Percentiles rank a stretch among this genome's conserved stretches.
Conservation (phyloP, 2,888 invertebrate species). For the Autographa pulchrina region DNA sequence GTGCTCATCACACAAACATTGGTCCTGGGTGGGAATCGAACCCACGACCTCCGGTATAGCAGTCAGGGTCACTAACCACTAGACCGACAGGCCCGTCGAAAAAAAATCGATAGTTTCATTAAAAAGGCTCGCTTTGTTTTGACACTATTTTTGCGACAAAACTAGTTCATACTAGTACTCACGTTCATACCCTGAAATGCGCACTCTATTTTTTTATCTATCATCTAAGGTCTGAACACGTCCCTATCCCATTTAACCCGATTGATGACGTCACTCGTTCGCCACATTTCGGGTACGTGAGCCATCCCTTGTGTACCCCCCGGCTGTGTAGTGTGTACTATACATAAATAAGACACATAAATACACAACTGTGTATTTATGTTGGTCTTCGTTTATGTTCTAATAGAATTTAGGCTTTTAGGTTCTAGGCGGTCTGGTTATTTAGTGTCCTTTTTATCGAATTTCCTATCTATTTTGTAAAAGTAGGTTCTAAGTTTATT, state of each 20-base stretch:
- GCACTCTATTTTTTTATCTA: no score
- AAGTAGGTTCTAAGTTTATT: not conserved
- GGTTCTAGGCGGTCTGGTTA: not conserved
- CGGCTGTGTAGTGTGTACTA: conserved; percentile 9
- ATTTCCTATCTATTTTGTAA: not conserved
- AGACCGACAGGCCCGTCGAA: no score
- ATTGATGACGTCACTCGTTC: conserved; percentile 79
- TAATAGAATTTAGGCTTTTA: conserved; percentile 11
- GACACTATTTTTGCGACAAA: no score
- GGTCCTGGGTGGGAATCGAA: no score
- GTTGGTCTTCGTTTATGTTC: not conserved
- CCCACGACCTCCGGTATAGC: no score
- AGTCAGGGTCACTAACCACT: no score
- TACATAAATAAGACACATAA: no score
- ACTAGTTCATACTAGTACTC: no score
- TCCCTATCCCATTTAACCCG: conserved; percentile 72
- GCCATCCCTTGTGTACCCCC: conserved; percentile 37
- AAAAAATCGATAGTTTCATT: no score
- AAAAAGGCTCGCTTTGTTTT: no score
- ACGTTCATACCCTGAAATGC: no score
- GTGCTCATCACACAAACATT: no score
- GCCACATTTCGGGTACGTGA: conserved; percentile 70
- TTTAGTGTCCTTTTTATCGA: not conserved
- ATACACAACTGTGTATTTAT: conserved; percentile 6
- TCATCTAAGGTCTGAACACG: conserved; percentile 62